Conservation (phyloP, 2,797 vertebrate species). For the Sciaenops ocellatus region DNA sequence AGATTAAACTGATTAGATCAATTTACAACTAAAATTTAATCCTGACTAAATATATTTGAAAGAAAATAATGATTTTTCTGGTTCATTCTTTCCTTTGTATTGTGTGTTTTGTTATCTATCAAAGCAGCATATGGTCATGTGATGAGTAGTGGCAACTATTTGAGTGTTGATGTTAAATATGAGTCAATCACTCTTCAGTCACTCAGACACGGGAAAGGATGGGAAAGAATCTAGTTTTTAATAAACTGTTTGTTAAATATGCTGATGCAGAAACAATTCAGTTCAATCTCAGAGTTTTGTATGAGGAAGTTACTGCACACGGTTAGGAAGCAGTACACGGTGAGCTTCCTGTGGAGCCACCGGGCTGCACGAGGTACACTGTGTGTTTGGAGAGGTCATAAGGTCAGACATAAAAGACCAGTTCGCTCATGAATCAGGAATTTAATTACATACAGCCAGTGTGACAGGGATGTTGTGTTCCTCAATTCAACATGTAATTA, state of each 20-base stretch:
- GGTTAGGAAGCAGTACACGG: not conserved
- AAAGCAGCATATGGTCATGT: constrained; percentile 6
- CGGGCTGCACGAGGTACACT: constrained; percentile 9
- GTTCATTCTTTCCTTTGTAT: not conserved
- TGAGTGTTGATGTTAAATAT: constrained; percentile 22
- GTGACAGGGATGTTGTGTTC: constrained; percentile 66
- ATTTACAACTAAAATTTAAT: not conserved
- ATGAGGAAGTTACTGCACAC: not conserved
- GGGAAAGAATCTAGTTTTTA: not conserved
- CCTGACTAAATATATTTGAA: not conserved
- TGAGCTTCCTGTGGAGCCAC: constrained; percentile 25
- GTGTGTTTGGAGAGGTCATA: constrained; percentile 57
- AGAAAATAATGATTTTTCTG: not conserved
- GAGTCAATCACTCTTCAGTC: constrained; percentile 9
- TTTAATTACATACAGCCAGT: constrained; percentile 89
- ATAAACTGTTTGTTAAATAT: not conserved
- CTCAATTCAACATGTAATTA: constrained; percentile 85
- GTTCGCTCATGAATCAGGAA: constrained; percentile 87
- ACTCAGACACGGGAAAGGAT: not conserved
- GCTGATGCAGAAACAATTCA: not conserved
- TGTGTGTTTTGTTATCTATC: not conserved
- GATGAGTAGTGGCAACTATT: constrained; percentile 5
- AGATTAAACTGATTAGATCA: not conserved
- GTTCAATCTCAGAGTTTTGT: not conserved
- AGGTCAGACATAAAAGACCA: constrained; percentile 61